A percentile compares a stretch with the other conserved stretches of the same genome.
These are phyloP conservation scores for Diogma glabrata DNA, from an alignment of 2,888 invertebrate species.

Conservation along the genomic window DNA sequence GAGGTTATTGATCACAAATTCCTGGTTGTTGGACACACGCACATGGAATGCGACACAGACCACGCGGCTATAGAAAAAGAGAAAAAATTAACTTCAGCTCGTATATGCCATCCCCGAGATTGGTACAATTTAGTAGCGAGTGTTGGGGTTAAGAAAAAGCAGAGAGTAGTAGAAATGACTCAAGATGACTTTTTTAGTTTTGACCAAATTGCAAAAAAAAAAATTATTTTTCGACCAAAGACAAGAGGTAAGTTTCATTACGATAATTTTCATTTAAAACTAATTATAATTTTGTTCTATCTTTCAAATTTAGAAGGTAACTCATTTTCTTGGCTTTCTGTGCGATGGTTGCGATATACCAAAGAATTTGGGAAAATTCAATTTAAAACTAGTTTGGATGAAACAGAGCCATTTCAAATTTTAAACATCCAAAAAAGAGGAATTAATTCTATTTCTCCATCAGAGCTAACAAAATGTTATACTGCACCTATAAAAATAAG, in stretches of 20 bases:
- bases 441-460: neutral
- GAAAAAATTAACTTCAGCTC: slow-evolving; percentile 1
- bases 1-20: neutral
- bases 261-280: no score
- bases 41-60: neutral
- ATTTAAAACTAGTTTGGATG: neutral
- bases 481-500: neutral
- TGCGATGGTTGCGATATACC: neutral
- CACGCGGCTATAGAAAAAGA: neutral
- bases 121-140: neutral
- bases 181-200: neutral
- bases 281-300: no score
- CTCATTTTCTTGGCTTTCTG: neutral
- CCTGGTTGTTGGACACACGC: neutral
- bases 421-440: no score
- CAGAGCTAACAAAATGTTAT: neutral
- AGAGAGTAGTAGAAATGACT: neutral
- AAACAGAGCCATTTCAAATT: no score
- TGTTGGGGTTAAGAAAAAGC: neutral
- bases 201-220: no score
- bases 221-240: no score
- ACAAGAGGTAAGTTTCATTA: neutral
- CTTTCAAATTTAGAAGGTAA: neutral
- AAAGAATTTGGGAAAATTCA: neutral
- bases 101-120: neutral